These are phyloP conservation scores for Pelochelys cantorii DNA, from an alignment of 2,797 vertebrate species.

Conservation along the genomic window DNA sequence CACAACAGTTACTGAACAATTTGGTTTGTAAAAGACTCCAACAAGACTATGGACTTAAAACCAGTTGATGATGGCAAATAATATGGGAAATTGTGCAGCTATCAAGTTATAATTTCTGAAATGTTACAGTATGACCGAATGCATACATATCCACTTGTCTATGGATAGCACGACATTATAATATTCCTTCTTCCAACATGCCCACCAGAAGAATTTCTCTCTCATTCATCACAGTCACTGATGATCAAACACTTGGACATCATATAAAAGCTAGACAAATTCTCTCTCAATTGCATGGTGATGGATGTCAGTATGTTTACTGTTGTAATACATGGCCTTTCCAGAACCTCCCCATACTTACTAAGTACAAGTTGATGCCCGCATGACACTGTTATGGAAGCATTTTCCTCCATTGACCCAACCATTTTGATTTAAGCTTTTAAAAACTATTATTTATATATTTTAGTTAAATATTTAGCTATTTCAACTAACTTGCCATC, in stretches of 20 bases:
- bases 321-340: background rate
- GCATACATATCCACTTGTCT: conserved; percentile 26
- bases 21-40: background rate
- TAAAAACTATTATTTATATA: background rate
- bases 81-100: conserved; percentile 9
- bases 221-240: background rate
- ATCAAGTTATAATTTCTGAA: conserved; percentile 7
- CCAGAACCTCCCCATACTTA: background rate
- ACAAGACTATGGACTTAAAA: background rate
- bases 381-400: background rate
- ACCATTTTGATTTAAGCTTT: background rate
- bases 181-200: accelerated
- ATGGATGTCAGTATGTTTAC: background rate
- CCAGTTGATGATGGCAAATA: background rate
- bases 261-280: background rate
- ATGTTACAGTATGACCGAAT: conserved; percentile 42
- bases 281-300: background rate
- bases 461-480: background rate
- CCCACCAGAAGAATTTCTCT: background rate
- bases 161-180: conserved; percentile 12
- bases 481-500: conserved; percentile 2
- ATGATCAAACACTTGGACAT: background rate
- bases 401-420: background rate
- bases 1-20: conserved; percentile 37
- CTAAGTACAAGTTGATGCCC: background rate